Percentiles rank a stretch among this genome's conserved stretches.
These are phyloP conservation scores for Lateolabrax maculatus DNA, from an alignment of 2,797 vertebrate species.

Conservation along the genomic window DNA sequence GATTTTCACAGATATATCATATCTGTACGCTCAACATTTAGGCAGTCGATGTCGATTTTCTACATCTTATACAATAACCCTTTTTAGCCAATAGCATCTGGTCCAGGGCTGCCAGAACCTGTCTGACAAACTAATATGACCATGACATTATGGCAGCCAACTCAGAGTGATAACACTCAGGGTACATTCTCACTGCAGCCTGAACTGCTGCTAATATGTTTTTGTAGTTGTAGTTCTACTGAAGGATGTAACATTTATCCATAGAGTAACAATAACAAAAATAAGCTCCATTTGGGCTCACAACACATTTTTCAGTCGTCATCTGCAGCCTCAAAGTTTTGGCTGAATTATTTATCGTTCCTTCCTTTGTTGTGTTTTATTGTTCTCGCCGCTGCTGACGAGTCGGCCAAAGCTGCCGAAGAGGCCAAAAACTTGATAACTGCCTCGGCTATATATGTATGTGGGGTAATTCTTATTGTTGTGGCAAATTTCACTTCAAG, in stretches of 20 bases:
- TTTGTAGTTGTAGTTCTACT: background rate
- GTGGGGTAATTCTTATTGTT: background rate
- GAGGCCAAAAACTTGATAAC: background rate
- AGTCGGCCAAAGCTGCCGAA: conserved; percentile 12
- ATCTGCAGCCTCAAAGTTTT: conserved; percentile 13
- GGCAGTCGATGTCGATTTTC: background rate
- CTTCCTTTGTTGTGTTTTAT: conserved; percentile 26
- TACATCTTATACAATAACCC: background rate
- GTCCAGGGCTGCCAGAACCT: conserved; percentile 5
- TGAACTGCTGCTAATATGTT: background rate
- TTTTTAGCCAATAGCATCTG: background rate
- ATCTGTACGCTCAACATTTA: background rate
- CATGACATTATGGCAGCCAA: background rate
- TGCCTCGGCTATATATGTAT: background rate
- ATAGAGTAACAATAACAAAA: background rate
- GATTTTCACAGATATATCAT: background rate
- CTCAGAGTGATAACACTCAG: conserved; percentile 5
- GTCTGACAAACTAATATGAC: background rate
- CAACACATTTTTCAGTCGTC: conserved; percentile 20
- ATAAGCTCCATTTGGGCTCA: background rate
- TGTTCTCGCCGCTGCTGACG: conserved; percentile 4
- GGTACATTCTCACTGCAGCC: background rate
- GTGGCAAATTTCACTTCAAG: conserved; percentile 2
- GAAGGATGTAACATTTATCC: background rate
- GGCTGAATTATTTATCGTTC: conserved; percentile 52